Conservation (phyloP, 2,888 invertebrate species). For the Noctua fimbriata region DNA sequence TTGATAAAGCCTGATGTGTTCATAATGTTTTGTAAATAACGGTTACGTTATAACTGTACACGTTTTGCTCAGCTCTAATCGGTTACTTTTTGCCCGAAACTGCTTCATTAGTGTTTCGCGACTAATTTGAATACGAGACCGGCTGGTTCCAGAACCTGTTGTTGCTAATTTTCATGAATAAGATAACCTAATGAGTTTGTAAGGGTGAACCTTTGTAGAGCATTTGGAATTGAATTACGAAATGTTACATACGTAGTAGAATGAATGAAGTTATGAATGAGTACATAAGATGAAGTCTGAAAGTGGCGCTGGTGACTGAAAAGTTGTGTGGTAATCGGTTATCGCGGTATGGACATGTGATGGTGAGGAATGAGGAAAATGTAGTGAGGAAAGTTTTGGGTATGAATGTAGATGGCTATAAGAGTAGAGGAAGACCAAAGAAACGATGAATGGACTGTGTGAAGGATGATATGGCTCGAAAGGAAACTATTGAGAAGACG, state of each 20-base stretch:
- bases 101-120: conserved; percentile 41
- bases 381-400: no score
- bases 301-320: no score
- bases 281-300: no score
- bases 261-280: no score
- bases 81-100: conserved; percentile 38
- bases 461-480: no score
- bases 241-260: not conserved
- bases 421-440: no score
- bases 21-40: conserved; percentile 69
- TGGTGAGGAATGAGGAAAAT: no score
- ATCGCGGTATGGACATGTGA: no score
- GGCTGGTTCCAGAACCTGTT: conserved; percentile 27
- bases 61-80: conserved; percentile 50
- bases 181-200: conserved; percentile 26
- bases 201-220: not conserved
- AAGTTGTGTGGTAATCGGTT: no score
- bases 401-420: no score
- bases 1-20: conserved; percentile 66
- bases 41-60: conserved; percentile 52
- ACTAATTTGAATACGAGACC: conserved; percentile 52
- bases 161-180: conserved; percentile 33
- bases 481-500: no score
- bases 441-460: no score
- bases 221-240: not conserved